A percentile compares a stretch with the other conserved stretches of the same genome.
These are phyloP conservation scores for Aspiorhynchus laticeps DNA, from an alignment of 2,113 vertebrate species.

Conservation along the genomic window DNA sequence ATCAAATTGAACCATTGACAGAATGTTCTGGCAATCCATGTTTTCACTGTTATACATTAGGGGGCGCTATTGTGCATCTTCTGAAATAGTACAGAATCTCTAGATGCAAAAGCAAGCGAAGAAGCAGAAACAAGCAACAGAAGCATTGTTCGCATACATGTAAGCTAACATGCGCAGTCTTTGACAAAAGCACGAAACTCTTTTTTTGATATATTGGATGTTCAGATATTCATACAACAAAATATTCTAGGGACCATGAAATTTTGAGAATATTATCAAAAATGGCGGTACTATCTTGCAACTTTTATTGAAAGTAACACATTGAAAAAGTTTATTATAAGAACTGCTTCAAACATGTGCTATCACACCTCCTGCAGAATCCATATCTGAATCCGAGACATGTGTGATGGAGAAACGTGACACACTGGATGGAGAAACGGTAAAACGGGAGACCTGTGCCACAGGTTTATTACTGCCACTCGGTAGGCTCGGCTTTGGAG, in stretches of 20 bases:
- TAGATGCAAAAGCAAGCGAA: background rate
- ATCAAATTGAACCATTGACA: too few species aligned
- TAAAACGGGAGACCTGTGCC: conserved; percentile 85
- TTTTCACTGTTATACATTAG: background rate
- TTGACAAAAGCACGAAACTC: background rate
- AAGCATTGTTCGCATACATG: background rate
- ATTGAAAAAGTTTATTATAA: background rate
- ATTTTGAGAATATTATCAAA: background rate
- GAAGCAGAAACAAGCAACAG: background rate
- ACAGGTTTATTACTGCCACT: conserved; percentile 68
- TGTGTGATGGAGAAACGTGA: conserved; percentile 98
- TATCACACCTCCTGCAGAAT: conserved; percentile 80
- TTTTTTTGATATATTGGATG: too few species aligned
- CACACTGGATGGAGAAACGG: conserved; percentile 81
- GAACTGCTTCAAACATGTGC: background rate
- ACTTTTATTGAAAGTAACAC: too few species aligned
- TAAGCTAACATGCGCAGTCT: background rate
- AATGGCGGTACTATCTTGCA: background rate
- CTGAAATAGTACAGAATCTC: background rate
- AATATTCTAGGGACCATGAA: background rate
- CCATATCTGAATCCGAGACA: conserved; percentile 87
- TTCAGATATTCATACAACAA: background rate
- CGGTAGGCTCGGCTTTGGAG: conserved; percentile 27
- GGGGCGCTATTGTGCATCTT: background rate
- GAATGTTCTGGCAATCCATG: too few species aligned